A percentile compares a stretch with the other conserved stretches of the same genome.
These are phyloP conservation scores for Crotalus helleri DNA, from an alignment of 2,113 vertebrate genomes.

Conservation along the genomic window DNA sequence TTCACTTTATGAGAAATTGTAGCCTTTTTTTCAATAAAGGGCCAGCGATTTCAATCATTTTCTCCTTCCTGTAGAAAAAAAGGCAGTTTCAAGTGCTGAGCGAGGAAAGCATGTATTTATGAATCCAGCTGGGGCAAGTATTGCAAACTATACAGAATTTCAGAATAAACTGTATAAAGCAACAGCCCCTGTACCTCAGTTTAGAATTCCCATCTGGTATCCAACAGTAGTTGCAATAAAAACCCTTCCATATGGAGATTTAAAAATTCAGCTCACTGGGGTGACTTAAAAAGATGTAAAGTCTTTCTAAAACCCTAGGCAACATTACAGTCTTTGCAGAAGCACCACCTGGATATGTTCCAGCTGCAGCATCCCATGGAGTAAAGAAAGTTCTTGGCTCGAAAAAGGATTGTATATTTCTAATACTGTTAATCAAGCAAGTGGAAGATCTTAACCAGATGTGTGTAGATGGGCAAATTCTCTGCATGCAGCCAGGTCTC, in stretches of 20 bases:
- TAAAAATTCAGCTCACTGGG: slow-evolving; percentile 65
- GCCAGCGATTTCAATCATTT: background rate
- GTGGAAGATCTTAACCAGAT: slow-evolving; percentile 62
- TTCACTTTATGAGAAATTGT: background rate
- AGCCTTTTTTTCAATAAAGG: background rate
- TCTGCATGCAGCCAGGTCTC: slow-evolving; percentile 3
- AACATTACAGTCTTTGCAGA: slow-evolving; percentile 67
- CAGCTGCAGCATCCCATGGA: slow-evolving; percentile 68
- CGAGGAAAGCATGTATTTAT: background rate
- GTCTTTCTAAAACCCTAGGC: slow-evolving; percentile 65
- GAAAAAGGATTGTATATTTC: slow-evolving; percentile 50
- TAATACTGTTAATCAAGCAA: slow-evolving; percentile 56
- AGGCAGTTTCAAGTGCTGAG: background rate
- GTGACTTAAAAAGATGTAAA: slow-evolving; percentile 71
- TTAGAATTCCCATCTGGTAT: slow-evolving; percentile 62
- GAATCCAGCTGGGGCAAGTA: background rate
- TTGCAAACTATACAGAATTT: background rate
- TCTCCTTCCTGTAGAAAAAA: no score
- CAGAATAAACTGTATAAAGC: background rate
- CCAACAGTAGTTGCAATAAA: slow-evolving; percentile 61
- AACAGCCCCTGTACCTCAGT: slow-evolving; percentile 29
- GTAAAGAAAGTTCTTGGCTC: slow-evolving; percentile 68
- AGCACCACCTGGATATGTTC: slow-evolving; percentile 67
- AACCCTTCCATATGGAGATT: slow-evolving; percentile 49
- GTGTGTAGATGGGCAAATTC: slow-evolving; percentile 42